Conservation (phyloP, 2,113 vertebrate genomes). For the Prolemur simus region DNA sequence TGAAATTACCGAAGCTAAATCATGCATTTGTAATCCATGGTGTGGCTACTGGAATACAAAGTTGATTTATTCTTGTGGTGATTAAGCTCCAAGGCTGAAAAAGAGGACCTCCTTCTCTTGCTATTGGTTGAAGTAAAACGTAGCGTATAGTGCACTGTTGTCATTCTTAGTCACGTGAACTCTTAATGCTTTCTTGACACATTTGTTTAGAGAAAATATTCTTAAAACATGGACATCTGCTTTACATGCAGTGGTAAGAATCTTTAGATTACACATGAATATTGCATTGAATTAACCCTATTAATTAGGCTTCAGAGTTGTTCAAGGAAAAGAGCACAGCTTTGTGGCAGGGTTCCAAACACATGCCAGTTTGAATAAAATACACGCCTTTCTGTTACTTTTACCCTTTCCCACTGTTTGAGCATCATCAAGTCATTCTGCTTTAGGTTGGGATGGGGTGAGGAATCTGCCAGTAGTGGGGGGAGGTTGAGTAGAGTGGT, state of each 20-base stretch:
- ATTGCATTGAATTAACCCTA: constrained; percentile 60
- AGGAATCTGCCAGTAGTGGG: not conserved
- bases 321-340: constrained; percentile 54
- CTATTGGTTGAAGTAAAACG: not conserved
- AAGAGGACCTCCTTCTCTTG: not conserved
- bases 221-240: constrained; percentile 48
- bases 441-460: not conserved
- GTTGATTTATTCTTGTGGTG: constrained; percentile 6
- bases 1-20: constrained; percentile 49
- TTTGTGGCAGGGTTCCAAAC: constrained; percentile 67
- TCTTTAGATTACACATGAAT: constrained; percentile 28
- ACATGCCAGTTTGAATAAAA: constrained; percentile 66
- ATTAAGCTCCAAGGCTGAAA: not conserved
- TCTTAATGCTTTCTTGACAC: constrained; percentile 25
- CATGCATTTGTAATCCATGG: constrained; percentile 9
- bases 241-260: constrained; percentile 47
- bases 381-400: constrained; percentile 7
- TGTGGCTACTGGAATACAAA: not conserved
- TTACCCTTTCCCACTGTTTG: not conserved
- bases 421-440: not conserved
- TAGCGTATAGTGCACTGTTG: not conserved
- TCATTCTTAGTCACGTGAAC: not conserved
- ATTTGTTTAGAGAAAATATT: constrained; percentile 61
- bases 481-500: not conserved
- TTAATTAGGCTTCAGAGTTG: constrained; percentile 61